phyloP scores from a whole-genome alignment of 2,113 vertebrate genomes.

The Scomber colias region DNA sequence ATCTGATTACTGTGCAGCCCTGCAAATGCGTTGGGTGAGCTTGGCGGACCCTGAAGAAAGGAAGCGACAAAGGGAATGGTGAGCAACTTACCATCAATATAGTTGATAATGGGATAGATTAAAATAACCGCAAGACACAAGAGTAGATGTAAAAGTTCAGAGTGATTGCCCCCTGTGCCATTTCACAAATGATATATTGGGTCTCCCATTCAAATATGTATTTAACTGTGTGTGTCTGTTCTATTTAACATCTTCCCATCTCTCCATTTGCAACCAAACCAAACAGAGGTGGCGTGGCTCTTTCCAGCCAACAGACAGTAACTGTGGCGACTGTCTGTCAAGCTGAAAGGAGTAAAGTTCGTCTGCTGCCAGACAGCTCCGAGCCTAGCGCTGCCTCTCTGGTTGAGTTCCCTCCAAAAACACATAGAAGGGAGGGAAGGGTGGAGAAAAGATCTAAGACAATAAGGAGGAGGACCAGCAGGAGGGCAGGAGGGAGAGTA shows the following conservation, averaged over 20 bases:
- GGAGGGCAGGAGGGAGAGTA: constrained; percentile 25
- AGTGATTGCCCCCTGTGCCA: background rate
- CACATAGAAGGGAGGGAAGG: constrained; percentile 29
- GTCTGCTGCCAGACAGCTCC: constrained; percentile 49
- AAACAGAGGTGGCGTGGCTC: constrained; percentile 59
- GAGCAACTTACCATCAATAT: constrained; percentile 11
- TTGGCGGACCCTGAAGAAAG: constrained; percentile 76
- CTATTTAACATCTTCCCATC: constrained; percentile 31
- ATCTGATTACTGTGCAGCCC: constrained; percentile 88
- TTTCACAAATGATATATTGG: constrained; percentile 19
- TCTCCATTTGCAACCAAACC: constrained; percentile 44
- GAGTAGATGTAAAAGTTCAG: background rate
- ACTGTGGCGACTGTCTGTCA: constrained; percentile 63
- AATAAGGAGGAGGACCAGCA: constrained; percentile 4
- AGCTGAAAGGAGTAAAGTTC: constrained; percentile 60
- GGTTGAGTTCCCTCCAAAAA: constrained; percentile 62
- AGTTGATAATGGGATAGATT: too few species aligned
- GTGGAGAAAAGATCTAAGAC: constrained; percentile 38
- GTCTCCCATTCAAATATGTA: constrained; percentile 21
- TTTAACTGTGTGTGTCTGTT: constrained; percentile 15
- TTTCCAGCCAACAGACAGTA: constrained; percentile 51
- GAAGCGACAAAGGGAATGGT: constrained; percentile 53
- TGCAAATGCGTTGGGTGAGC: constrained; percentile 73
- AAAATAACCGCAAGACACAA: background rate
- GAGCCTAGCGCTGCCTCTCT: constrained; percentile 38